phyloP scores from a whole-genome alignment of 2,888 invertebrate genomes.

The Erpobdella octoculata region DNA sequence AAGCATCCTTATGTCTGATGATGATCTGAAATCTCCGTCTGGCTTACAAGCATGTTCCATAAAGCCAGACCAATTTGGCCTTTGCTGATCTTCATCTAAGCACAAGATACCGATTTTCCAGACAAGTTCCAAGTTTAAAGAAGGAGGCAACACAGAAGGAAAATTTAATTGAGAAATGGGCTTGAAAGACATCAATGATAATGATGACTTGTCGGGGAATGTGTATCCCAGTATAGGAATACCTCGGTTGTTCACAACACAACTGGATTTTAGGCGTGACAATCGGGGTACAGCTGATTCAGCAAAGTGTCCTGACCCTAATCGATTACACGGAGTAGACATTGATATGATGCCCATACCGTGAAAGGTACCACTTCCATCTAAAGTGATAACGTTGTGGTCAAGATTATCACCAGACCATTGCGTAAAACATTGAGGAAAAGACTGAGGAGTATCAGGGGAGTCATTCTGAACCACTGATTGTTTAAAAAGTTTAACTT shows the following conservation, averaged over 20 bases:
- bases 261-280: no score
- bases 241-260: neutral
- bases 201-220: neutral
- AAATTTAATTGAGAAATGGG: neutral
- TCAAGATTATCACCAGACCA: conserved; percentile 16
- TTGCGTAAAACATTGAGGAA: neutral
- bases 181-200: neutral
- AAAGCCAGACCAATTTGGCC: neutral
- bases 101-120: neutral
- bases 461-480: neutral
- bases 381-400: neutral
- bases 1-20: neutral
- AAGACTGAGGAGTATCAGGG: neutral
- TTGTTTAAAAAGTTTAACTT: neutral
- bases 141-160: neutral
- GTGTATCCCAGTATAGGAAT: neutral
- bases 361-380: neutral
- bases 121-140: neutral
- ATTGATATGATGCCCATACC: conserved; percentile 13
- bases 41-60: neutral
- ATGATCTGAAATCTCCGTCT: no score
- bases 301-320: neutral
- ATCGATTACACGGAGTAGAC: neutral
- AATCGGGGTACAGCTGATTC: neutral
- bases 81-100: neutral